Percentiles rank a stretch among this genome's conserved stretches.
Conservation (phyloP, 2,888 invertebrate species). For the Caenorhabditis angaria region DNA sequence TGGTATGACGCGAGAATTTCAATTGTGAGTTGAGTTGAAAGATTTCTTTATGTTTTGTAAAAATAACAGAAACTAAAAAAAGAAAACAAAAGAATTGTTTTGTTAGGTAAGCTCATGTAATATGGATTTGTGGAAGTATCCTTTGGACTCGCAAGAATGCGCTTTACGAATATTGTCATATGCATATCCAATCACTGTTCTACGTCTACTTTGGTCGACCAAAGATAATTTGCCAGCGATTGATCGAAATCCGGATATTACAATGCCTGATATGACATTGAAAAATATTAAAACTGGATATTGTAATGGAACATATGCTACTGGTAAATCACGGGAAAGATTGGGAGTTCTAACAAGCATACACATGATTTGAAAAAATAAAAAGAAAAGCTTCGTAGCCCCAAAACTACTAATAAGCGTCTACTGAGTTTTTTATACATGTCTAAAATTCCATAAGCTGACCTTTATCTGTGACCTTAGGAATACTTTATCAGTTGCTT, state of each 20-base stretch:
- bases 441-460: too few relatives aligned
- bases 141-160: slow-evolving; percentile 75
- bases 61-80: neutral
- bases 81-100: slow-evolving; percentile 11
- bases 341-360: too few relatives aligned
- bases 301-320: slow-evolving; percentile 71
- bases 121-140: slow-evolving; percentile 62
- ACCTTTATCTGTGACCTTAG: too few relatives aligned
- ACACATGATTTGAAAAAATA: too few relatives aligned
- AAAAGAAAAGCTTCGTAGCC: too few relatives aligned
- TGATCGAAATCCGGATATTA: slow-evolving; percentile 67
- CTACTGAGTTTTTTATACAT: too few relatives aligned
- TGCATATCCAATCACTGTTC: slow-evolving; percentile 70
- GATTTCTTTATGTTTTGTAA: too few relatives aligned
- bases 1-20: slow-evolving; percentile 67
- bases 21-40: slow-evolving; percentile 36
- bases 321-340: slow-evolving; percentile 57
- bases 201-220: slow-evolving; percentile 67
- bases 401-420: too few relatives aligned
- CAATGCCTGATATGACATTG: slow-evolving; percentile 71
- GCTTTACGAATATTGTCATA: slow-evolving; percentile 75
- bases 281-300: slow-evolving; percentile 60
- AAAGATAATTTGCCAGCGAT: slow-evolving; percentile 60
- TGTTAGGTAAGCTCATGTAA: slow-evolving; percentile 58
- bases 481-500: too few relatives aligned